Evolutionary conservation across 1,140 invertebrate genomes (phyloP).

Genomic region (Heliconius nattereri): DNA sequence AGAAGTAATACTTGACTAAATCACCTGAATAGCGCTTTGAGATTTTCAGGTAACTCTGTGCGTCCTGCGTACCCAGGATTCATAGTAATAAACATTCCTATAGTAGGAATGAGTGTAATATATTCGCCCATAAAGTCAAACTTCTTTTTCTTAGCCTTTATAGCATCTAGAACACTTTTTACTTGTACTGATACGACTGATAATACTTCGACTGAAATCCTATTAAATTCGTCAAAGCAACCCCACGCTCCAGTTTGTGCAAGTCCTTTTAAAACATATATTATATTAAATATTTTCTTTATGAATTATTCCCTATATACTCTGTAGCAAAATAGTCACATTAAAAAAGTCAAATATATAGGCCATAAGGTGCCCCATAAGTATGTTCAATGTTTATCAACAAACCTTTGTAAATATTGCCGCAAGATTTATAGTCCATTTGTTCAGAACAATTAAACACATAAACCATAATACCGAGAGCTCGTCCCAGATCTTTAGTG

Average conservation of each 20-base stretch:
- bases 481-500: constrained; percentile 95
- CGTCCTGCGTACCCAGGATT: constrained; percentile 95
- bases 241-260: constrained; percentile 97
- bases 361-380: no score
- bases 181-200: constrained; percentile 96
- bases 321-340: no score
- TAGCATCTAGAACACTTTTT: constrained; percentile 91
- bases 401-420: constrained; percentile 92
- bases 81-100: constrained; percentile 97
- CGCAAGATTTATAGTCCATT: constrained; percentile 97
- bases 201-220: constrained; percentile 95
- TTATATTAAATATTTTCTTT: no score
- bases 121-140: constrained; percentile 94
- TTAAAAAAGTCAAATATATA: no score
- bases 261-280: constrained; percentile 80
- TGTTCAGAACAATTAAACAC: constrained; percentile 98
- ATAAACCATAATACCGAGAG: constrained; percentile 96
- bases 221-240: constrained; percentile 97
- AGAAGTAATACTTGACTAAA: background rate
- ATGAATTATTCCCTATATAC: no score
- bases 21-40: constrained; percentile 86
- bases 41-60: constrained; percentile 92
- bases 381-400: background rate
- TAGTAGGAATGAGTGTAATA: constrained; percentile 88
- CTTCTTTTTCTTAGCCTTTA: constrained; percentile 88